Evolutionary conservation across 2,888 invertebrate species (phyloP), one percentile per base, ranked within the genome.

Genomic region (Amphipyra berbera): DNA sequence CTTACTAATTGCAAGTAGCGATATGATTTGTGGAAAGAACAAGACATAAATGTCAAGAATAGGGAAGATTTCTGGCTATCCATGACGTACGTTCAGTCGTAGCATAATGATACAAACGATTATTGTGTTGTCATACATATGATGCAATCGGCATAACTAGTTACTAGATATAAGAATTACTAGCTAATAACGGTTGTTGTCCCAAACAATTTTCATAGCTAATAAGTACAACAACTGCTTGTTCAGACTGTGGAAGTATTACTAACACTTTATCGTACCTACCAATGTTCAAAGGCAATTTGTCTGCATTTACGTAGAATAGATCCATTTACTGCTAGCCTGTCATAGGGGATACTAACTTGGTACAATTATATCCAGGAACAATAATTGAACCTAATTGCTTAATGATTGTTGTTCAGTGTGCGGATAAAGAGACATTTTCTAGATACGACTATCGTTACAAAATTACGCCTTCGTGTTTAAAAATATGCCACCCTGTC

Each of bases 321-420:
- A 82, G 83, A 83, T 82, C 81, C 80, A 88, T 86, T 82, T 81
- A 83, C 81, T 82, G 75, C 65, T 81, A 81, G 80, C 63, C 82
- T 82, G 78, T 85, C 78, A 83, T 88, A 70, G 73, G 68, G 71
- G 41, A 37, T 73, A 79, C 75, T 76, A 79, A 83, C 81, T 73
- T 65, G 48, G 45, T 69, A 83, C 87, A 91, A 91, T 90, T 89
- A 91, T 83, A 85, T 76, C 81, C 74, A 85, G 82, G 76, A 85
- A 89, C 82, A 87, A 87, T 87, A 89, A 90, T 90, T 87, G 76
- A 73, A 85, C 78, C 72, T 91, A 93, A 94, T 93, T 91, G 90
- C 88, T 90, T 90, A 90, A 92, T 94, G 81, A 78, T 84, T 79
- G 83, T 83, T 83, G 79, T 83, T 85, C 82, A 83, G 76, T 81